Evolutionary conservation across 2,797 vertebrate genomes (phyloP).

Genomic region (Peromyscus nudipes): DNA sequence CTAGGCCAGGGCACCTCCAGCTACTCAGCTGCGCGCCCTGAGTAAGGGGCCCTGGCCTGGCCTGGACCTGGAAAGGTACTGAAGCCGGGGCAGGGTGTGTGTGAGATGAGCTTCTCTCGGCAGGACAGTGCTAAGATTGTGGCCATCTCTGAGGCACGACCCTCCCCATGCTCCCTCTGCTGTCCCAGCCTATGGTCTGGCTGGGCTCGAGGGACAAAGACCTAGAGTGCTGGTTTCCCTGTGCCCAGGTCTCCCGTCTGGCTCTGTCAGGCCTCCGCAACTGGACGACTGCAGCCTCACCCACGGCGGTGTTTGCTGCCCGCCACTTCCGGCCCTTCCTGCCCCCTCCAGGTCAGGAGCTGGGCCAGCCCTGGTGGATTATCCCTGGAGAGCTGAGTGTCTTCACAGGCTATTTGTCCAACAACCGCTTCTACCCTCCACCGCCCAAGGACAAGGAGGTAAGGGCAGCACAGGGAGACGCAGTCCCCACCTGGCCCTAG

Average conservation of each 20-base stretch:
- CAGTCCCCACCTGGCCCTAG: accelerated
- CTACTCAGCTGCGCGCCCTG: not conserved
- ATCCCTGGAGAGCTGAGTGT: conserved; percentile 97
- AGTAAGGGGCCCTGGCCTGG: not conserved
- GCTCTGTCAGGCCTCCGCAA: conserved; percentile 95
- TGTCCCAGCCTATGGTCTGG: not conserved
- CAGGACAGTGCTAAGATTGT: not conserved
- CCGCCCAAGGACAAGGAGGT: conserved; percentile 98
- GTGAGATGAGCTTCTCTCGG: not conserved
- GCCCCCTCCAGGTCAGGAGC: conserved; percentile 93
- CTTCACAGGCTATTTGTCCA: conserved; percentile 97
- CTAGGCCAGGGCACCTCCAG: not conserved
- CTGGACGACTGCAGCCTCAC: conserved; percentile 92
- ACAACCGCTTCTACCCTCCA: conserved; percentile 97
- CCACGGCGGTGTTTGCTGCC: conserved; percentile 90
- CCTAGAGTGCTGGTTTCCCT: not conserved
- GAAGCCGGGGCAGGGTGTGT: not conserved
- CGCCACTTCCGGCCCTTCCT: conserved; percentile 95
- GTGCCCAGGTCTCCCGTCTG: conserved; percentile 93
- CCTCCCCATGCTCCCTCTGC: not conserved
- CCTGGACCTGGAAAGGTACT: not conserved
- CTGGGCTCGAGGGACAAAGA: not conserved
- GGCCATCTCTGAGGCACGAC: not conserved
- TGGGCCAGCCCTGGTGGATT: conserved; percentile 97
- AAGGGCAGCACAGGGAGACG: not conserved